These are phyloP conservation scores for Neoseiulus cucumeris DNA, from an alignment of 1,140 invertebrate genomes.

Conservation along the genomic window DNA sequence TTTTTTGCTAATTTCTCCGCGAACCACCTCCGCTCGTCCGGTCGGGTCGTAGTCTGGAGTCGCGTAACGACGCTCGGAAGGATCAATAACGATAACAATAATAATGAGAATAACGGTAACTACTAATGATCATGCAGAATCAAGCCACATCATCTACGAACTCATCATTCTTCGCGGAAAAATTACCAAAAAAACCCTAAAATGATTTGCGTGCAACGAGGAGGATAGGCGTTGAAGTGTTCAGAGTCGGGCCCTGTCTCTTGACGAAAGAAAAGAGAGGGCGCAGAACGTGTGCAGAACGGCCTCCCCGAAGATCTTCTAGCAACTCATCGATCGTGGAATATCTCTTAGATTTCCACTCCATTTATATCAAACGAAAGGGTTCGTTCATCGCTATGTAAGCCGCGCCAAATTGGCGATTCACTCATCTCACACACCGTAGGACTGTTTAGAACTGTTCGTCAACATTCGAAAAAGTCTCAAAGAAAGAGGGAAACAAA, in stretches of 20 bases:
- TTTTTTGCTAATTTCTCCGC: background rate
- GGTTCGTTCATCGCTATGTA: background rate
- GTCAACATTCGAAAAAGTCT: too few relatives aligned
- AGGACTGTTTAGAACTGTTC: too few relatives aligned
- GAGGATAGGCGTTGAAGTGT: constrained; percentile 1
- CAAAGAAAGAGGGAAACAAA: too few relatives aligned
- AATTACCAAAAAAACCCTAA: background rate
- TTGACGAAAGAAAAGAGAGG: background rate
- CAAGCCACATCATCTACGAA: background rate
- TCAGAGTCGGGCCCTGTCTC: background rate
- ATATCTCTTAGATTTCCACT: background rate
- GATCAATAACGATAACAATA: background rate
- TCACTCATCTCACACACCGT: too few relatives aligned
- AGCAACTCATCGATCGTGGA: background rate
- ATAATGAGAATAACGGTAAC: background rate
- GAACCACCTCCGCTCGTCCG: background rate
- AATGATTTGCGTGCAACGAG: constrained; percentile 10
- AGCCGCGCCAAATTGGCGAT: background rate
- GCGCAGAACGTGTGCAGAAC: background rate
- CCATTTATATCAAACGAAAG: background rate
- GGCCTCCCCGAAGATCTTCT: too few relatives aligned
- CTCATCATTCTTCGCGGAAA: background rate
- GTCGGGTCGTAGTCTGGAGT: background rate
- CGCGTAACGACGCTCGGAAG: background rate
- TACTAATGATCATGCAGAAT: background rate